A percentile compares a stretch with the other conserved stretches of the same genome.
These are phyloP conservation scores for Campoletis raptor DNA, from an alignment of 2,888 invertebrate genomes.

Conservation along the genomic window DNA sequence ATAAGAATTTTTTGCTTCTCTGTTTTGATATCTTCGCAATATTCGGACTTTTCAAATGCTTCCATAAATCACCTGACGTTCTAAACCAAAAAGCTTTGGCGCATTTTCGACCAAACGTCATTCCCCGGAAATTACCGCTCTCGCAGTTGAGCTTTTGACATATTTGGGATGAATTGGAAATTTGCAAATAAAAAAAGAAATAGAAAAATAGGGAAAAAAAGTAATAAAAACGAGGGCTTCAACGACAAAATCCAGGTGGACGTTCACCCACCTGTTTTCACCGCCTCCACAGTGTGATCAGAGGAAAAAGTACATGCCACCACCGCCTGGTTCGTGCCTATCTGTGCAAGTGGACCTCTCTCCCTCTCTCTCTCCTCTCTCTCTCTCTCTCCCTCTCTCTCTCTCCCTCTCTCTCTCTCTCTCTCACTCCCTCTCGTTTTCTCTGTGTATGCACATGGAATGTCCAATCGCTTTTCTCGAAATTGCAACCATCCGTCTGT, in stretches of 20 bases:
- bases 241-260: slow-evolving; percentile 19
- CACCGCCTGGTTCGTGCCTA: slow-evolving; percentile 27
- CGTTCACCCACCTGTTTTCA: slow-evolving; percentile 22
- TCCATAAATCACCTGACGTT: neutral
- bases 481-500: slow-evolving; percentile 60
- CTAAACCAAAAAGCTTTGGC: neutral
- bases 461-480: slow-evolving; percentile 60
- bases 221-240: slow-evolving; percentile 7
- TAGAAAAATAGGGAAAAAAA: slow-evolving; percentile 2
- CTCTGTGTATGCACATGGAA: slow-evolving; percentile 41
- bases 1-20: neutral
- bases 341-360: neutral
- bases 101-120: neutral
- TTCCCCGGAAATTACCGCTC: slow-evolving; percentile 45
- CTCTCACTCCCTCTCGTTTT: neutral
- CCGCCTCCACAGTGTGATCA: slow-evolving; percentile 8
- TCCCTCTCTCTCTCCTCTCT: no score
- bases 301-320: slow-evolving; percentile 19
- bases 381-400: neutral
- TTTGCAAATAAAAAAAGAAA: neutral
- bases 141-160: slow-evolving; percentile 41
- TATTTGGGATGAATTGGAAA: slow-evolving; percentile 37
- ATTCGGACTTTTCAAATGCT: neutral
- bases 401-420: neutral
- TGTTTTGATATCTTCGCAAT: neutral